A percentile compares a stretch with the other conserved stretches of the same genome.
Conservation (phyloP, 2,888 invertebrate genomes). For the Cheilosia pagana region DNA sequence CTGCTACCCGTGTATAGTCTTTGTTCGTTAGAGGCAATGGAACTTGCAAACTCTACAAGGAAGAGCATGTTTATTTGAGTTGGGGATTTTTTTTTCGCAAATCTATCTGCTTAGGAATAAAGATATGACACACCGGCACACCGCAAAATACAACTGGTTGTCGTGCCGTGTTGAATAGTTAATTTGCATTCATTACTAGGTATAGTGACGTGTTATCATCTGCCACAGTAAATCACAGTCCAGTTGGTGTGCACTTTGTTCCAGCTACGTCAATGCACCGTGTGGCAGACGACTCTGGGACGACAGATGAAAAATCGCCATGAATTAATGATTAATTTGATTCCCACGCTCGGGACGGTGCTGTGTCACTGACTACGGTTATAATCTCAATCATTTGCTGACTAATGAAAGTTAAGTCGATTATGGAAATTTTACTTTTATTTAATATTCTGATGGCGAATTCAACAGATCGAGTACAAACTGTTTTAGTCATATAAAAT, state of each 20-base stretch:
- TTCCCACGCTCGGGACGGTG: slow-evolving; percentile 24
- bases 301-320: background rate
- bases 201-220: slow-evolving; percentile 43
- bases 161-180: slow-evolving; percentile 23
- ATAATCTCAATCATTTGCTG: slow-evolving; percentile 8
- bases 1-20: background rate
- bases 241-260: slow-evolving; percentile 50
- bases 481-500: slow-evolving; percentile 8
- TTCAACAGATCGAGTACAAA: background rate
- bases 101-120: background rate
- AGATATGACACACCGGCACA: slow-evolving; percentile 18
- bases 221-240: slow-evolving; percentile 40
- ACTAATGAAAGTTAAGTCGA: background rate
- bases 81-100: background rate
- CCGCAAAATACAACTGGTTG: slow-evolving; percentile 11
- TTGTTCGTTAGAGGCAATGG: slow-evolving; percentile 20
- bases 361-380: background rate
- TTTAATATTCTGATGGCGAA: slow-evolving; percentile 24
- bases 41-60: background rate
- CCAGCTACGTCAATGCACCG: slow-evolving; percentile 29
- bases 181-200: slow-evolving; percentile 61
- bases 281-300: slow-evolving; percentile 9
- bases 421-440: slow-evolving; percentile 15
- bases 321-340: slow-evolving; percentile 18
- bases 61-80: background rate